Percentiles rank a stretch among this genome's conserved stretches.
Conservation (phyloP, 2,113 vertebrate genomes). For the Astatotilapia flaviijosephi region DNA sequence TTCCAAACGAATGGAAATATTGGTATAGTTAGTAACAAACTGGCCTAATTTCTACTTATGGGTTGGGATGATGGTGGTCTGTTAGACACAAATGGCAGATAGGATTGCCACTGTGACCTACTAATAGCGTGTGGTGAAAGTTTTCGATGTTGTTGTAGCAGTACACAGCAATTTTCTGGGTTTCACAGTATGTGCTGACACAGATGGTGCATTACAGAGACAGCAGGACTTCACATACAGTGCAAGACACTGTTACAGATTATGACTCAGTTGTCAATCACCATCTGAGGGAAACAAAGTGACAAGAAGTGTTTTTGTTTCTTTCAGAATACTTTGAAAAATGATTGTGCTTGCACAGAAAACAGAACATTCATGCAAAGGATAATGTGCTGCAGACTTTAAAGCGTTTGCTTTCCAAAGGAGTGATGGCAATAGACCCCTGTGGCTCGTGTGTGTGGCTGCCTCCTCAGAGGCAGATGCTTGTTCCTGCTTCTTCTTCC, state of each 20-base stretch:
- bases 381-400: background rate
- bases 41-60: background rate
- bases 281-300: background rate
- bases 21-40: conserved; percentile 3
- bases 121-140: background rate
- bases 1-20: background rate
- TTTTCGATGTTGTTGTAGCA: background rate
- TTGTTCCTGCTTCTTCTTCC: background rate
- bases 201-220: conserved; percentile 23
- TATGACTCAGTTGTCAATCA: background rate
- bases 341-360: rapidly evolving
- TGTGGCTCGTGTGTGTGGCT: background rate
- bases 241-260: background rate
- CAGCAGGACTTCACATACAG: conserved; percentile 22
- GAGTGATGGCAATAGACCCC: background rate
- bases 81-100: background rate
- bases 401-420: background rate
- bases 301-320: background rate
- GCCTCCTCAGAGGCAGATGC: background rate
- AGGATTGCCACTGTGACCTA: background rate
- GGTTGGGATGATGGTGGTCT: background rate
- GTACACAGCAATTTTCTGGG: background rate
- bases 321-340: background rate
- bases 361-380: background rate
- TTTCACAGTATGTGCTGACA: conserved; percentile 9